These are phyloP conservation scores for Drosophila cyrtoloma DNA, from an alignment of 2,888 invertebrate genomes.

Conservation along the genomic window DNA sequence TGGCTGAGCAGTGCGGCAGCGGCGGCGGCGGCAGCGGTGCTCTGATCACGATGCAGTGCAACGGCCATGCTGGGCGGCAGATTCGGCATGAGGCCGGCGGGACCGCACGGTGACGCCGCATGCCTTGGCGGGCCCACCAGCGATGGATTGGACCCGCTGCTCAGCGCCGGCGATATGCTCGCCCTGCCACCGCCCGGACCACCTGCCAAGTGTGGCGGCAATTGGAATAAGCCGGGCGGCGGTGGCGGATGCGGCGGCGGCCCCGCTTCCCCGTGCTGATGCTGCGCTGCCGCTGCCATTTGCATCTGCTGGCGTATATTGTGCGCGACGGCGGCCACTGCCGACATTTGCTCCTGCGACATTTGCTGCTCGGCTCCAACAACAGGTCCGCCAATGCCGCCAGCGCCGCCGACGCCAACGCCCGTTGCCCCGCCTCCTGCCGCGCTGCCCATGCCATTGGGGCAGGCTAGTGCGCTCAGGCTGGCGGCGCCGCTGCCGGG, in stretches of 20 bases:
- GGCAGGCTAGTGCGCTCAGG: slow-evolving; percentile 67
- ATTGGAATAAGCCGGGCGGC: slow-evolving; percentile 85
- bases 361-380: slow-evolving; percentile 85
- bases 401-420: slow-evolving; percentile 20
- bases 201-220: slow-evolving; percentile 81
- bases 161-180: slow-evolving; percentile 84
- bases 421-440: slow-evolving; percentile 10
- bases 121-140: slow-evolving; percentile 77
- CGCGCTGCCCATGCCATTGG: slow-evolving; percentile 68
- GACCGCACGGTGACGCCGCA: slow-evolving; percentile 81
- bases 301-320: slow-evolving; percentile 93
- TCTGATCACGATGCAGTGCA: slow-evolving; percentile 80
- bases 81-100: slow-evolving; percentile 76
- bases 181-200: slow-evolving; percentile 82
- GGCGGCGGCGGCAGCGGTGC: slow-evolving; percentile 65
- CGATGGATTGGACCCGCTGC: slow-evolving; percentile 83
- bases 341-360: slow-evolving; percentile 92
- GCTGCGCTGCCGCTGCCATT: slow-evolving; percentile 88
- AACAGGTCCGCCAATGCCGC: slow-evolving; percentile 63
- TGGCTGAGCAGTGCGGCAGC: slow-evolving; percentile 75
- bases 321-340: slow-evolving; percentile 94
- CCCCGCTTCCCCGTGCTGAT: slow-evolving; percentile 76
- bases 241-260: slow-evolving; percentile 59
- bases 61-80: slow-evolving; percentile 83
- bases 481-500: slow-evolving; percentile 42